Base-by-base conservation (phyloP, 1,140 invertebrate species). In the Hycleus cichorii region DNA sequence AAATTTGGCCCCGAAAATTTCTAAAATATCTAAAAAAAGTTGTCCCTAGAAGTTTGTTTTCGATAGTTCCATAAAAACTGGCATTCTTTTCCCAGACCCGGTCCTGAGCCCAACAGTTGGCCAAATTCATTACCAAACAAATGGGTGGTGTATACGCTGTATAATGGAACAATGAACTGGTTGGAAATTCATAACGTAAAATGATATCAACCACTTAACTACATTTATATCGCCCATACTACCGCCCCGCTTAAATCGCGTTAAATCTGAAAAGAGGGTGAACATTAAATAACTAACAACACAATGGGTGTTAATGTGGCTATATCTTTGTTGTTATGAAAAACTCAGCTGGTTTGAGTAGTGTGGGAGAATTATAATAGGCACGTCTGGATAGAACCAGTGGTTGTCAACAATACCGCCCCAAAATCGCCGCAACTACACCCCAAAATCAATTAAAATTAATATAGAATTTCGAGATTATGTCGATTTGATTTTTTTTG, bases 321-420 rank as follows among this genome's bases (percentile, higher is more conserved):
- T 68, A 69, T 71, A 66, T 68, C 64, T 11, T 64, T 53, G 59
- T 51, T 55, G 64, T 63, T 66, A 64, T 64, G 66, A 68, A 67
- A 67, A 68, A 65, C 67, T 65, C 59, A 47, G 49, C 59, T 49
- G 58, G 62, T 64, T 32, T 72, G 70, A 72, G 68, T 72, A 68
- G 67, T 70, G 70, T 72, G 70, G 68, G 70, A 72, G 67, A 67
- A 64, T 69, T 65, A 61, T 72, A 70, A 72, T 70, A 72, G 69
- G 60, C 56, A 64, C 66, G 59, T 57, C 60, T 71, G 67, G 62
- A 58, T 50, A 47, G 48, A 59, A 39, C 55, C 64, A 65, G 58
- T 59, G 63, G 60, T 60, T 65, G 9, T 60, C 60, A 62, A 65
- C 63, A 44, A 49, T 39, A 40, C 32, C 47, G 43, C 24, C 50